Evolutionary conservation across 2,113 vertebrate species (phyloP).

Genomic region (Plecotus auritus): DNA sequence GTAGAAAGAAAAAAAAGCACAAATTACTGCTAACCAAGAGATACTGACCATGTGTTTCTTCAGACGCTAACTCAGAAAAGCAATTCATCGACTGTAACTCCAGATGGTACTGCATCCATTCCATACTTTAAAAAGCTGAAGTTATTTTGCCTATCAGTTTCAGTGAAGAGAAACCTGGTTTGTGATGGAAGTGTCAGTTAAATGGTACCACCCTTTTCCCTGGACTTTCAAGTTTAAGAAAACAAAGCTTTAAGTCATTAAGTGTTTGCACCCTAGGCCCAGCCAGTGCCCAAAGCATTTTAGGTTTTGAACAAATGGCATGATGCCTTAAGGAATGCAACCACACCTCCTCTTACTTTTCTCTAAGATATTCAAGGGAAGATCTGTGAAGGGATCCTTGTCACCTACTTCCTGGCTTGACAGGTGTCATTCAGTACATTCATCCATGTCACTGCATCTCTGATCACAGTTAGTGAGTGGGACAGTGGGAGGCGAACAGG

Average conservation of each 20-base stretch:
- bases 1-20: background rate
- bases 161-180: background rate
- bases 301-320: background rate
- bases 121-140: conserved; percentile 42
- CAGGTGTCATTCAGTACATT: background rate
- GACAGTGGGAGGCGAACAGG: background rate
- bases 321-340: background rate
- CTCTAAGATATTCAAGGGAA: background rate
- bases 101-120: background rate
- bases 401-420: background rate
- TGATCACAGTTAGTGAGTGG: background rate
- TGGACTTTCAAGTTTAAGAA: conserved; percentile 27
- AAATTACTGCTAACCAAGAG: conserved; percentile 8
- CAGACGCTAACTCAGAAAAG: background rate
- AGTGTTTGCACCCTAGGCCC: background rate
- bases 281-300: background rate
- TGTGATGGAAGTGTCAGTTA: background rate
- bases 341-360: background rate
- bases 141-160: conserved; percentile 1
- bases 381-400: background rate
- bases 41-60: conserved; percentile 38
- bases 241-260: conserved; percentile 22
- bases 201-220: conserved; percentile 12
- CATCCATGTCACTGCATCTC: background rate
- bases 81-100: conserved; percentile 9